A percentile compares a stretch with the other conserved stretches of the same genome.
phyloP scores from a whole-genome alignment of 2,113 vertebrate species.

The Triplophysa siluroides region DNA sequence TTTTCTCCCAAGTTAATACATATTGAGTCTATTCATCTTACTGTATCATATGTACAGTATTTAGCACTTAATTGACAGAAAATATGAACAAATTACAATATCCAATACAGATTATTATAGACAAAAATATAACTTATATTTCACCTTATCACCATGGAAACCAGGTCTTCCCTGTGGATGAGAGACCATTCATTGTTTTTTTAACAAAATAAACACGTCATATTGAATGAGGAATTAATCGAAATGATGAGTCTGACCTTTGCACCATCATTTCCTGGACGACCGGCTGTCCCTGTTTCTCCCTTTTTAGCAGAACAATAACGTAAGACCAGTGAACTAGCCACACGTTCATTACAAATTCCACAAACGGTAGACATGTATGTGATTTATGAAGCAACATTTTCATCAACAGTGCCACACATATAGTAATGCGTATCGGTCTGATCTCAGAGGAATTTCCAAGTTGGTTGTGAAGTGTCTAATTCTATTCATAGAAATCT shows the following conservation, averaged over 20 bases:
- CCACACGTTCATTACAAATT: too few species aligned
- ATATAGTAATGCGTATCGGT: too few species aligned
- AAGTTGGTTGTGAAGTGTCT: too few species aligned
- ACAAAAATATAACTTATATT: slow-evolving; percentile 25
- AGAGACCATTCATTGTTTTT: slow-evolving; percentile 18
- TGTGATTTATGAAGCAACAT: too few species aligned
- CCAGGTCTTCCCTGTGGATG: slow-evolving; percentile 77
- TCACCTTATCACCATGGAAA: slow-evolving; percentile 85
- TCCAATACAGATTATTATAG: background rate
- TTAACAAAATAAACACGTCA: background rate
- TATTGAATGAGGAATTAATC: background rate
- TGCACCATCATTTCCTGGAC: slow-evolving; percentile 74
- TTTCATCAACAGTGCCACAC: too few species aligned
- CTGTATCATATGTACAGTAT: too few species aligned
- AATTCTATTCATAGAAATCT: too few species aligned
- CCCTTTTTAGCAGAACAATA: slow-evolving; percentile 70
- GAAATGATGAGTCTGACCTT: slow-evolving; percentile 55
- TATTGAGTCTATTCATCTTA: too few species aligned
- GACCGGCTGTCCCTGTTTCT: slow-evolving; percentile 73
- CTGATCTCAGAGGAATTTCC: too few species aligned
- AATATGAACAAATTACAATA: background rate
- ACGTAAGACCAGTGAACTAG: background rate
- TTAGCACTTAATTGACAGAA: too few species aligned
- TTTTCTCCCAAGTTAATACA: too few species aligned
- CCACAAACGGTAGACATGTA: too few species aligned